A percentile compares a stretch with the other conserved stretches of the same genome.
phyloP scores from a whole-genome alignment of 1,140 invertebrate species.

The Reticulitermes speratus region DNA sequence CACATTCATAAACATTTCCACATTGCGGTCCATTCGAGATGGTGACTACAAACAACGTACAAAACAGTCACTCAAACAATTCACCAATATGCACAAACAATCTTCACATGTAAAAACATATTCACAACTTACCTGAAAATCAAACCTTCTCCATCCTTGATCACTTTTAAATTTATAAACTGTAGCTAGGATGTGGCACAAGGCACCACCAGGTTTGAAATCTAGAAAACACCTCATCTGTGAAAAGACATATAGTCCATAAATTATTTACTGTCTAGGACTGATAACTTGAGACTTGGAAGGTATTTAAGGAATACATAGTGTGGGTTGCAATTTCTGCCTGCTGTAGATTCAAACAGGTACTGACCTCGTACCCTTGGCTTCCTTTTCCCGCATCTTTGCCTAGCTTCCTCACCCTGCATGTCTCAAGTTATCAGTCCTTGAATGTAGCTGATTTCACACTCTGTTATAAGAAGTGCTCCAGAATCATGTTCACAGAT shows the following conservation, averaged over 20 bases:
- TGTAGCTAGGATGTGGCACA: slow-evolving; percentile 90
- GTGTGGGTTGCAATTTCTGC: too few relatives aligned
- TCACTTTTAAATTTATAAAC: slow-evolving; percentile 95
- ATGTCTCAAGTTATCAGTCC: too few relatives aligned
- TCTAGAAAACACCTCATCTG: slow-evolving; percentile 93
- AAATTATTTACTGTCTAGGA: slow-evolving; percentile 26
- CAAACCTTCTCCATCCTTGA: slow-evolving; percentile 91
- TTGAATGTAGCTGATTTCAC: too few relatives aligned
- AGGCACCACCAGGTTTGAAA: slow-evolving; percentile 87
- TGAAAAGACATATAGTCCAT: slow-evolving; percentile 43
- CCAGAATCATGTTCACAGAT: too few relatives aligned
- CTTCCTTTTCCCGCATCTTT: too few relatives aligned
- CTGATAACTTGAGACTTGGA: too few relatives aligned
- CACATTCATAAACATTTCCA: slow-evolving; percentile 92
- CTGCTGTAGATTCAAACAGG: too few relatives aligned
- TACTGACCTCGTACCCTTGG: too few relatives aligned
- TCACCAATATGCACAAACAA: slow-evolving; percentile 29
- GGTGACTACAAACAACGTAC: slow-evolving; percentile 67
- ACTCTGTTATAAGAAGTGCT: too few relatives aligned
- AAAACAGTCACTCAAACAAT: neutral
- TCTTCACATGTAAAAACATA: slow-evolving; percentile 28
- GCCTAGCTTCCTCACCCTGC: too few relatives aligned
- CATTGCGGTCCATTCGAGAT: slow-evolving; percentile 85
- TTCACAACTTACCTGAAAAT: slow-evolving; percentile 71
- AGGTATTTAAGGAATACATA: too few relatives aligned